Conservation (phyloP, 1,140 invertebrate species). For the Leptonema lineaticorne region DNA sequence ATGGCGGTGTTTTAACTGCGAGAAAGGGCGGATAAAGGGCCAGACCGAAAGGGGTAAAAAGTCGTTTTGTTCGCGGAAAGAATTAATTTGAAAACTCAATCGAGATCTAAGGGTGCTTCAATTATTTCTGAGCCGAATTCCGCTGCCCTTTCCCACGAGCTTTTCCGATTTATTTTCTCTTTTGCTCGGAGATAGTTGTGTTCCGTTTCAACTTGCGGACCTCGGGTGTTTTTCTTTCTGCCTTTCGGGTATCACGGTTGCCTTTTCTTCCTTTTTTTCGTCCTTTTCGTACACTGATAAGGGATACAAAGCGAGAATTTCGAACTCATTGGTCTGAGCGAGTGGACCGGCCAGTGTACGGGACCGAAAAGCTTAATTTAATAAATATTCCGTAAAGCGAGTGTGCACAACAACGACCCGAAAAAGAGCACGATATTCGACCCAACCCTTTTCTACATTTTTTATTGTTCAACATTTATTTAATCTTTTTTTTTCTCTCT, state of each 20-base stretch:
- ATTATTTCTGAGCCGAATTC: slow-evolving; percentile 19
- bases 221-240: too few relatives aligned
- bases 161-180: too few relatives aligned
- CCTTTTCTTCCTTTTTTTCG: not conserved
- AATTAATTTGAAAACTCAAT: slow-evolving; percentile 27
- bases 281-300: not conserved
- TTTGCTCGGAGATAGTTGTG: too few relatives aligned
- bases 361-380: slow-evolving; percentile 9
- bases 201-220: too few relatives aligned
- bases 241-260: too few relatives aligned
- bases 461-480: not conserved
- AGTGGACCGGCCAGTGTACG: not conserved
- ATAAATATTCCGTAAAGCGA: slow-evolving; percentile 23
- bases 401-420: slow-evolving; percentile 19
- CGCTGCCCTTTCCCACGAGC: too few relatives aligned
- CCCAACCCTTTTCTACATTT: not conserved
- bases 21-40: not conserved
- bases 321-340: slow-evolving; percentile 2
- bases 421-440: not conserved
- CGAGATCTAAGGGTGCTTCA: slow-evolving; percentile 23
- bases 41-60: slow-evolving; percentile 13
- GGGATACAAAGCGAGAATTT: slow-evolving; percentile 12
- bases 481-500: not conserved
- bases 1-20: too few relatives aligned
- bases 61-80: slow-evolving; percentile 24